Evolutionary conservation across 2,113 vertebrate species (phyloP), one percentile per base, ranked within the genome.

Genomic region (Zosterops japonicus): DNA sequence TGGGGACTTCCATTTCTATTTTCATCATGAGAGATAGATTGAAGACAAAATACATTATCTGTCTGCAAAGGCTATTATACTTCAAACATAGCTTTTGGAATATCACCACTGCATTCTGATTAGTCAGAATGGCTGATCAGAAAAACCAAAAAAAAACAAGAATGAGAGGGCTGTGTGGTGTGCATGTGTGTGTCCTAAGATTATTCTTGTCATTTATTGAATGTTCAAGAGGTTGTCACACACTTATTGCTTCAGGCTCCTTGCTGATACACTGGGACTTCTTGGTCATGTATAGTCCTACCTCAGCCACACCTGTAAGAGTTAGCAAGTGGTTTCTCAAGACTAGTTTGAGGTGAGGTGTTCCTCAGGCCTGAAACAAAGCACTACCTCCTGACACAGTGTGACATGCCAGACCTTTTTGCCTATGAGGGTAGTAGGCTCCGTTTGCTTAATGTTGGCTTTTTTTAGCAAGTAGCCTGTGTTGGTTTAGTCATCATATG

Each of bases 21-120:
- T 97, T 90, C 52, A 65, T 96, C 36, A 64, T 90, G 71, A 94
- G 72, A 94, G 93, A 9, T 9, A 49, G 22, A n/a, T 39, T 49
- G 44, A 89, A 95, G 67, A 71, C 93, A 64, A 63, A 92, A 96
- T 65, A 88, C 8, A 71, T 96, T 95, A 97, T 50, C 89, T 95
- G 49, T 90, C 89, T 57, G 39, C 71, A 69, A 61, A 94, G 75
- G 28, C 87, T 50, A 20, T 25, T 8, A 4, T 77, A 93, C 82
- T 90, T 97, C 77, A 95, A 94, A 85, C 44, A 76, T 3, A 82
- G 18, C 68, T 87, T 97, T 91, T 83, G 76, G 72, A 87, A 88
- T 96, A 96, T 95, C 75, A 90, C 28, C 86, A 25, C 49, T 61
- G 67, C 31, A 47, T 64, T 64, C 36, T 56, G 35, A 21, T 75